phyloP scores from a whole-genome alignment of 1,140 invertebrate genomes.

The Pissodes strobi region DNA sequence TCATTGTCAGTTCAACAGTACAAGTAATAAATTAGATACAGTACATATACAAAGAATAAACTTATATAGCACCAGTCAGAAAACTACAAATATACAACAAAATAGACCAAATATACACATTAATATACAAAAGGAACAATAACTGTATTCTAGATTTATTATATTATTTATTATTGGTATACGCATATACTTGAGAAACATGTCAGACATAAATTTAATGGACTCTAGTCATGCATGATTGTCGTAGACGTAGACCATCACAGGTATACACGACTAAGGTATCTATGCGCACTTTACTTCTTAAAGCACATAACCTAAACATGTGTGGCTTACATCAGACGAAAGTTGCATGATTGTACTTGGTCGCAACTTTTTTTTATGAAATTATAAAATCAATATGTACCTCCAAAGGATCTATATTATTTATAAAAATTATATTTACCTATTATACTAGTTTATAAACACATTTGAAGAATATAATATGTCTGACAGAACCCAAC shows the following conservation, averaged over 20 bases:
- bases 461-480: too few relatives aligned
- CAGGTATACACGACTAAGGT: too few relatives aligned
- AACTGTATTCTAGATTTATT: conserved; percentile 1
- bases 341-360: too few relatives aligned
- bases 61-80: conserved; percentile 55
- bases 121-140: conserved; percentile 44
- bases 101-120: conserved; percentile 43
- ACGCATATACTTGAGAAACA: not conserved
- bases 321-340: too few relatives aligned
- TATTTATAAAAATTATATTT: too few relatives aligned
- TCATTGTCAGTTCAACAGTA: conserved; percentile 41
- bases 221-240: not conserved
- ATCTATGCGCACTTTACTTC: too few relatives aligned
- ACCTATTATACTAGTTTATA: not conserved
- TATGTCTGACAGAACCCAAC: not conserved
- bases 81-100: conserved; percentile 52
- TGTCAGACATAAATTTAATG: not conserved
- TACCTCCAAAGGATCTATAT: too few relatives aligned
- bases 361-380: too few relatives aligned
- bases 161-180: conserved; percentile 10
- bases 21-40: conserved; percentile 50
- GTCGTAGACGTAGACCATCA: too few relatives aligned
- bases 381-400: too few relatives aligned
- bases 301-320: too few relatives aligned
- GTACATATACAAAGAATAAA: conserved; percentile 46